Percentiles rank a stretch among this genome's conserved stretches.
phyloP scores from a whole-genome alignment of 92 coral and sea anemone species.

The Zoanthus solanderi region DNA sequence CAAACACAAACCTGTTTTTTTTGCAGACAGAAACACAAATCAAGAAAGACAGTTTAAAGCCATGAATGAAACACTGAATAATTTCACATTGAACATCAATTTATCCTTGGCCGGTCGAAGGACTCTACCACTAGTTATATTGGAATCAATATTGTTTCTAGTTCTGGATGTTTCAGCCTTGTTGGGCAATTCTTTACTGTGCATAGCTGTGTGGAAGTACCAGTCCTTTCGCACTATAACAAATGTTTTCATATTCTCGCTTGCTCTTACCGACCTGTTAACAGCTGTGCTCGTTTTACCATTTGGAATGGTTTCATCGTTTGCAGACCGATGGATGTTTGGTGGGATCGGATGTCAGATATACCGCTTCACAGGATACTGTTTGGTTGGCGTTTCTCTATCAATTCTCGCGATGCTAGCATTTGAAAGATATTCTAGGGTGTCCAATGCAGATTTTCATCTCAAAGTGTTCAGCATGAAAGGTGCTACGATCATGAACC shows the following conservation, averaged over 20 bases:
- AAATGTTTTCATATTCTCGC: slow-evolving; percentile 22
- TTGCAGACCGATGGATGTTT: slow-evolving; percentile 38
- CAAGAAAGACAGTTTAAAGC: neutral
- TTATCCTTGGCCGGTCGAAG: neutral
- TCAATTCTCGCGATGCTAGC: slow-evolving; percentile 34
- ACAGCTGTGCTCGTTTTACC: slow-evolving; percentile 35
- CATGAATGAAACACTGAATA: slow-evolving; percentile 8
- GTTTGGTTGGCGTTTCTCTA: slow-evolving; percentile 29
- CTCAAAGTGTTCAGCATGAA: slow-evolving; percentile 37
- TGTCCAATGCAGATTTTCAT: neutral
- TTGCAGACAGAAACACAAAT: neutral
- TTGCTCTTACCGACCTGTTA: slow-evolving; percentile 34
- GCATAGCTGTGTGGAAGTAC: slow-evolving; percentile 28
- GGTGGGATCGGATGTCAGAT: slow-evolving; percentile 26
- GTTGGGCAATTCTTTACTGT: slow-evolving; percentile 10
- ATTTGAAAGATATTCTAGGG: slow-evolving; percentile 22
- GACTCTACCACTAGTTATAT: slow-evolving; percentile 11
- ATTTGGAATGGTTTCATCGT: slow-evolving; percentile 18
- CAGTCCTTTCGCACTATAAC: slow-evolving; percentile 25
- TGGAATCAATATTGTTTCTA: slow-evolving; percentile 19
- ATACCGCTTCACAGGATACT: slow-evolving; percentile 32
- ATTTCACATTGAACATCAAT: neutral
- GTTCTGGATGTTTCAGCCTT: slow-evolving; percentile 11
- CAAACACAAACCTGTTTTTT: neutral
- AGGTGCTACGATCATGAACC: slow-evolving; percentile 10